Conservation (phyloP, 2,113 vertebrate species). For the Anolis carolinensis region DNA sequence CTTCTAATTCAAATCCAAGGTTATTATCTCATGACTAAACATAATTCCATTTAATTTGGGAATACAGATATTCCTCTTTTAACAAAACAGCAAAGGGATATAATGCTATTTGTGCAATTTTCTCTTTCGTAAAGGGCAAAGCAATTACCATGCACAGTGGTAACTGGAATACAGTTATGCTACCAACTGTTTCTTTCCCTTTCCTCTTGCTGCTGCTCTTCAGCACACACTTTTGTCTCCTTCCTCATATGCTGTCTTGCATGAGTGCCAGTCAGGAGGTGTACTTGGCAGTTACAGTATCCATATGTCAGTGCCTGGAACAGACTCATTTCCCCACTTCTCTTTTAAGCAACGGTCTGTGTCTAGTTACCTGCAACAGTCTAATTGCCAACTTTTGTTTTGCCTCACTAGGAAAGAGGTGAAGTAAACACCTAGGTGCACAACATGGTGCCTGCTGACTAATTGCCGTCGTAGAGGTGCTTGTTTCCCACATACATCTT, state of each 20-base stretch:
- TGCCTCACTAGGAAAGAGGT: constrained; percentile 11
- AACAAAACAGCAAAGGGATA: background rate
- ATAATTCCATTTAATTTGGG: background rate
- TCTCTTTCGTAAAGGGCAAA: constrained; percentile 47
- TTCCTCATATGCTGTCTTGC: constrained; percentile 36
- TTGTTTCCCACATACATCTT: constrained; percentile 26
- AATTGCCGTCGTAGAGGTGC: constrained; percentile 36
- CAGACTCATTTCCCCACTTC: background rate
- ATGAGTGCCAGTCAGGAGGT: constrained; percentile 43
- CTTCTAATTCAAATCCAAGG: background rate
- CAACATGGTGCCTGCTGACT: constrained; percentile 2
- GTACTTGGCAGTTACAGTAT: constrained; percentile 56
- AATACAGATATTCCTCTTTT: background rate
- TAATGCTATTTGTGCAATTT: constrained; percentile 23
- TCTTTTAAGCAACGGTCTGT: constrained; percentile 8
- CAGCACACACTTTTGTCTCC: background rate
- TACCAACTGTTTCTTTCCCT: constrained; percentile 33
- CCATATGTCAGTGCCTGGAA: constrained; percentile 54
- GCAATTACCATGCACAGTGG: constrained; percentile 36
- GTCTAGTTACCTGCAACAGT: background rate
- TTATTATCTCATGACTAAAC: background rate
- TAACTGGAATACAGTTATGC: constrained; percentile 51
- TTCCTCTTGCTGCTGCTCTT: constrained; percentile 48
- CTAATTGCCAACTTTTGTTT: constrained; percentile 34
- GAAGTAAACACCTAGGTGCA: constrained; percentile 26